Base-by-base conservation (phyloP, 2,113 vertebrate species). In the Osmerus eperlanus region DNA sequence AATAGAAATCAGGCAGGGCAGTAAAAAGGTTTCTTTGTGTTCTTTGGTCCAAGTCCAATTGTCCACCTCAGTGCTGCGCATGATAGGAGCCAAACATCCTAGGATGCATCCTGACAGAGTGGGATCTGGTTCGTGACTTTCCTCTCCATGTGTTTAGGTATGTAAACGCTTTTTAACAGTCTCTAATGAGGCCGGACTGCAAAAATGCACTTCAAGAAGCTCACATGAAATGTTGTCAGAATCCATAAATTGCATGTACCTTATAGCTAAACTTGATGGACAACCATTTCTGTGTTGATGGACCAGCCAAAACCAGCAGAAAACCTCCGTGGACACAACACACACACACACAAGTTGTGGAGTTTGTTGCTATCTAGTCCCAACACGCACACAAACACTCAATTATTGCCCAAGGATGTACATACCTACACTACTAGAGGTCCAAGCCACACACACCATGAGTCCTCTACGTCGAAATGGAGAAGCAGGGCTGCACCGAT, bases 151-250 rank as follows among this genome's bases (percentile, higher is more conserved):
- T 68, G 25, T 28, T 65, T 67, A 19, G 41, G 65, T 68, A 79
- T 52, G 41, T 68, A 64, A 72, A 69, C 25, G 41, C 28, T 47
- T 68, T 72, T 63, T 23, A 68, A 65, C 29, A 63, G 18, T 25
- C 52, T 70, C 25, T 29, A 67, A 51, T 60, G 59, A 62, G 53
- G 9, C 19, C 58, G 28, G 56, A 21, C 59, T 19, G 4, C 56
- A 36, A 25, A 28, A 36, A 28, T 28, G 25, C 36, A n/a, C 2
- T 18, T 55, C 13, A 51, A 23, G 55, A 59, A 32, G 4, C 21
- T 60, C 41, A 70, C 68, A 41, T 60, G 55, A 68, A 71, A 29
- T 21, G 60, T 29, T 29, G 25, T 36, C 29, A 64, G 62, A 64
- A 32, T 15, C 28, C 29, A 21, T 18, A 36, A 64, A 64, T 36